Percentiles rank a stretch among this genome's conserved stretches.
These are phyloP conservation scores for Geococcyx californianus DNA, from an alignment of 2,113 vertebrate genomes.

Conservation along the genomic window DNA sequence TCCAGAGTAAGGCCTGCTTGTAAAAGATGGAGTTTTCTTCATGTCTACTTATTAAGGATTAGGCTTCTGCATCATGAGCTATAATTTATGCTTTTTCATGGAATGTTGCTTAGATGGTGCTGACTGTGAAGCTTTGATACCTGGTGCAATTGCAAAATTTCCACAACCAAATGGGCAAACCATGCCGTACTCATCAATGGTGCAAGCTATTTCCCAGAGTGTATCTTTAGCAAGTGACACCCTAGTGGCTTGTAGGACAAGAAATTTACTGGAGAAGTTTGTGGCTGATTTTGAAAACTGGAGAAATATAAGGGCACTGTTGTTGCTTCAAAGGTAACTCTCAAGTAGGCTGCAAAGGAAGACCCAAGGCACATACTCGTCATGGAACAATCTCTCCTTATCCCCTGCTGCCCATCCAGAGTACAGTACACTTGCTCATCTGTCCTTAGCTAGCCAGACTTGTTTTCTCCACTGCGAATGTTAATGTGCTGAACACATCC, in stretches of 20 bases:
- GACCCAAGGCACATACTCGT: fast-evolving
- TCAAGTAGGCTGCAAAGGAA: neutral
- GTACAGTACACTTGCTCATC: neutral
- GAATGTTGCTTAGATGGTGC: neutral
- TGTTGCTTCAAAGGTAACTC: neutral
- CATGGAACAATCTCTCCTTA: neutral
- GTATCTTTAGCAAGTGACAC: neutral
- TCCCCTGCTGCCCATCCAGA: neutral
- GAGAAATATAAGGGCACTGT: neutral
- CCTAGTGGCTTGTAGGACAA: neutral
- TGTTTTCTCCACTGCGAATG: neutral
- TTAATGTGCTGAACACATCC: neutral
- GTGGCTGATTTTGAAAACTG: neutral
- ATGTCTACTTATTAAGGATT: neutral
- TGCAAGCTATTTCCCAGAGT: neutral
- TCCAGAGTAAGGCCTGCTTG: neutral
- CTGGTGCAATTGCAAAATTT: neutral
- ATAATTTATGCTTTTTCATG: neutral
- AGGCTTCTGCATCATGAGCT: neutral
- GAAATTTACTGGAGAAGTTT: neutral
- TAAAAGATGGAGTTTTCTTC: neutral
- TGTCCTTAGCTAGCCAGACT: neutral
- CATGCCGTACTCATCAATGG: neutral
- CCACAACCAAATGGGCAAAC: neutral
- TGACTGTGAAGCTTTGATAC: neutral